Evolutionary conservation across 2,797 vertebrate genomes (phyloP).

Genomic region (Chlorospingus semifuscus): DNA sequence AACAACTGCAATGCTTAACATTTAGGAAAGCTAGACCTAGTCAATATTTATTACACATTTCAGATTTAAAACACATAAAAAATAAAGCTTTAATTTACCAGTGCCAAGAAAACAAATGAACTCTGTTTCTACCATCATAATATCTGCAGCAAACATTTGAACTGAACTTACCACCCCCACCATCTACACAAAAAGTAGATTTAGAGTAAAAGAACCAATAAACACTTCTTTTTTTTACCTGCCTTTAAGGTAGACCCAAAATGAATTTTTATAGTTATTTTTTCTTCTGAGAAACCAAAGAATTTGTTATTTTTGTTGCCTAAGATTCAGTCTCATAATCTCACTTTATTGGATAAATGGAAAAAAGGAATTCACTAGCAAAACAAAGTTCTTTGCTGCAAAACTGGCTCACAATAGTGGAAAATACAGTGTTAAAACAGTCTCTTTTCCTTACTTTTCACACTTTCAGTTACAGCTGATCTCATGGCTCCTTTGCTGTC

Average conservation of each 20-base stretch:
- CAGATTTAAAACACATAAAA: neutral
- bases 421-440: neutral
- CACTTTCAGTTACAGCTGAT: neutral
- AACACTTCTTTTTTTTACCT: rapidly evolving
- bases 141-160: neutral
- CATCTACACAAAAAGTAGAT: neutral
- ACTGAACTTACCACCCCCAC: neutral
- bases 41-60: neutral
- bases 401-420: neutral
- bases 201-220: neutral
- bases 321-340: neutral
- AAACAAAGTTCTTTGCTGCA: neutral
- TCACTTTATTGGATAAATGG: neutral
- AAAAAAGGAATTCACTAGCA: neutral
- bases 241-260: neutral
- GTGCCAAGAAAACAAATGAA: neutral
- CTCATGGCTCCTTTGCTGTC: neutral
- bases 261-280: neutral
- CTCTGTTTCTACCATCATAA: neutral
- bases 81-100: neutral
- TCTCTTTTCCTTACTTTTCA: neutral
- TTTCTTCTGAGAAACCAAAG: neutral
- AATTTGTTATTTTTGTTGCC: neutral
- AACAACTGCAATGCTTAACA: neutral
- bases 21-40: neutral